A percentile compares a stretch with the other conserved stretches of the same genome.
Conservation (phyloP, 2,797 vertebrate genomes). For the Podarcis lilfordi region DNA sequence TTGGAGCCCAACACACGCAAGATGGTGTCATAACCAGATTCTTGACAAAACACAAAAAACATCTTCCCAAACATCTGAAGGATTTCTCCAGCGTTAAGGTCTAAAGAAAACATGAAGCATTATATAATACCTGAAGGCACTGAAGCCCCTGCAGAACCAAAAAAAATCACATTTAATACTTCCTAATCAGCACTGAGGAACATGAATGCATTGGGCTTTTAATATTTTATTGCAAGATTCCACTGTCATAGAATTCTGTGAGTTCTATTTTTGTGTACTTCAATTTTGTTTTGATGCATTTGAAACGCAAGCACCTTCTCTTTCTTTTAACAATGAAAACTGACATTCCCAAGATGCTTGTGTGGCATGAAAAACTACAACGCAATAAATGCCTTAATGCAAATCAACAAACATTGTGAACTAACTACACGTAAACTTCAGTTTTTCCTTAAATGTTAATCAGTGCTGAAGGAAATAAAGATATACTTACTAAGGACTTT, state of each 20-base stretch:
- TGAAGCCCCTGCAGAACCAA: background rate
- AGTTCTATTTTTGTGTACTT: too few relatives aligned
- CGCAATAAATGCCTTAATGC: background rate
- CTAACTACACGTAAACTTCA: background rate
- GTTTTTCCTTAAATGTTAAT: background rate
- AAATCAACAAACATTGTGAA: background rate
- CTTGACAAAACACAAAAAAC: constrained; percentile 99
- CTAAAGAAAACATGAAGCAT: constrained; percentile 76
- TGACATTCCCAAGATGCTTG: background rate
- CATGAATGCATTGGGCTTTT: background rate
- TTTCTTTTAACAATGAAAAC: background rate
- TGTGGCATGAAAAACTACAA: background rate
- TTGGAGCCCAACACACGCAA: constrained; percentile 96
- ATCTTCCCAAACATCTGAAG: constrained; percentile 99
- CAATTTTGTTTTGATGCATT: too few relatives aligned
- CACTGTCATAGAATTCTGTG: too few relatives aligned
- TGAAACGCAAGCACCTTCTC: too few relatives aligned
- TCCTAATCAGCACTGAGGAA: background rate
- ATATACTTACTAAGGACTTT: constrained; percentile 96
- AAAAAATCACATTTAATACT: background rate
- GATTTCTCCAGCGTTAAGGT: constrained; percentile 95
- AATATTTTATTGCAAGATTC: too few relatives aligned
- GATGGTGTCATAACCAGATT: constrained; percentile 98
- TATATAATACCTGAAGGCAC: constrained; percentile 16
- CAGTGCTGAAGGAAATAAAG: background rate